Base-by-base conservation (phyloP, 2,888 invertebrate species). In the Coelinius sp. region DNA sequence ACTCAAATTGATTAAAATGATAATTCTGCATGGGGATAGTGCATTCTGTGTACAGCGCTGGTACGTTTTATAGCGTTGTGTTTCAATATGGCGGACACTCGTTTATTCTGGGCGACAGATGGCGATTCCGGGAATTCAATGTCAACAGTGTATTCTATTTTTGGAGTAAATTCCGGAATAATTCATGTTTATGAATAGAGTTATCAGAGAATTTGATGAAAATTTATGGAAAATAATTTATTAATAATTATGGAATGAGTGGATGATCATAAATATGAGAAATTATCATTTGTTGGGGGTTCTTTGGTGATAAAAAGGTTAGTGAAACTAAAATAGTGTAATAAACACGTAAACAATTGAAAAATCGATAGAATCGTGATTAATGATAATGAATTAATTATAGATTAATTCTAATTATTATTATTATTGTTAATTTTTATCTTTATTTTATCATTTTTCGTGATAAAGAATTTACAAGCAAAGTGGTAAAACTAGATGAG, bases 11-110 rank as follows among this genome's bases (percentile, higher is more conserved):
- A 53, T 25, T 53, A 6, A 25, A 53, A 25, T 24, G 12, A 24
- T 25, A 53, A 53, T 27, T 24, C 24, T 53, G 14, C 25, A 1
- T 1, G 53, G 53, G 53, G 53, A 53, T 1, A 25, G 53, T n/a
- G 27, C 53, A 53, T 53, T 53, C 53, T 27, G 52, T 52, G 52
- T 52, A 22, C 52, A 22, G 22, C 24, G 22, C 52, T 52, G 52
- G 52, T 5, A 52, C 52, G 8, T 52, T 52, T 22, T 2, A 22
- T 10, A 12, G n/a, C 7, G 12, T 24, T n/a, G 53, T 53, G n/a
- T 27, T 53, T 24, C 25, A 52, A 52, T 41, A 41, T 41, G 52
- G 52, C 24, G 24, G n/a, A 52, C 3, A 24, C 14, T 20, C 2
- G 49, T 8, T 1, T 20, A 17, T 8, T 20, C 20, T 10, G 20